phyloP scores from a whole-genome alignment of 2,113 vertebrate genomes.

The Gobio gobio region DNA sequence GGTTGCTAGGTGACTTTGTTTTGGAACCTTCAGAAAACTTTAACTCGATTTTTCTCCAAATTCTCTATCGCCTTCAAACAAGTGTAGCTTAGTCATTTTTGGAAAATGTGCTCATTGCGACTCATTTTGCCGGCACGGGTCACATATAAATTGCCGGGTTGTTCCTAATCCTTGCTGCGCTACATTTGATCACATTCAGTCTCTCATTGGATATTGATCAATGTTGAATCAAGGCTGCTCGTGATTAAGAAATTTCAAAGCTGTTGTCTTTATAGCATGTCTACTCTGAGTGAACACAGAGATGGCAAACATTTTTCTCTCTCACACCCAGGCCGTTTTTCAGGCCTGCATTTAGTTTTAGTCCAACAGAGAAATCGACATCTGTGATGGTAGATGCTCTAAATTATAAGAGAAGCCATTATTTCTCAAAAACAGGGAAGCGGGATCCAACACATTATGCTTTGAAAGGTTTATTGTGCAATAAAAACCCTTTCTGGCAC shows the following conservation, averaged over 20 bases:
- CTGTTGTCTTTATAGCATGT: conserved; percentile 9
- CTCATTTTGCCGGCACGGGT: no score
- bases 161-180: background rate
- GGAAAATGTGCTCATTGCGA: no score
- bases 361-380: conserved; percentile 4
- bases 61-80: no score
- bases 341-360: background rate
- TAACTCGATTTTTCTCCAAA: no score
- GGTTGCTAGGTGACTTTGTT: no score
- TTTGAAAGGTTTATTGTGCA: conserved; percentile 38
- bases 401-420: conserved; percentile 9
- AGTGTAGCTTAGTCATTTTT: no score
- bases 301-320: background rate
- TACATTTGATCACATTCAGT: conserved; percentile 28
- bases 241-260: conserved; percentile 23
- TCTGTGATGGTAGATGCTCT: conserved; percentile 5
- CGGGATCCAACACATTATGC: conserved; percentile 40
- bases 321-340: background rate
- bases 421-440: conserved; percentile 24
- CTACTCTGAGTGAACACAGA: conserved; percentile 7
- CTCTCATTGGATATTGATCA: conserved; percentile 32
- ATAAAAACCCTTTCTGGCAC: conserved; percentile 48
- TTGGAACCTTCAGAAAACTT: no score
- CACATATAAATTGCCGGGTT: conserved; percentile 53
- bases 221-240: conserved; percentile 41